A percentile compares a stretch with the other conserved stretches of the same genome.
Evolutionary conservation across 2,113 vertebrate genomes (phyloP).

Genomic region (Podiceps cristatus): DNA sequence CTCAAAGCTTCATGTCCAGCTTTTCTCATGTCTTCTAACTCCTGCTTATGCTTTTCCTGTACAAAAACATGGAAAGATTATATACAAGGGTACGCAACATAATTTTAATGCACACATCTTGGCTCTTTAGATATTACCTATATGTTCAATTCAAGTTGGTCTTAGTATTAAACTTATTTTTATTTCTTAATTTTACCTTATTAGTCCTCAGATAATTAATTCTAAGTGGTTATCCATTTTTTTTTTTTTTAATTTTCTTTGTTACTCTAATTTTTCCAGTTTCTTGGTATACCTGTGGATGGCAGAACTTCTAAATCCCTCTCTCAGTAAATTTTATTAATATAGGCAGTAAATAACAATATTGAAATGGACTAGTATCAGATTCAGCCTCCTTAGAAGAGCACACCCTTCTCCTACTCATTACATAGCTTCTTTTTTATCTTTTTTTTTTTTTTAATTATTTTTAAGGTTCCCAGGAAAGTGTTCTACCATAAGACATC

Average conservation of each 20-base stretch:
- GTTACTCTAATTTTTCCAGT: neutral
- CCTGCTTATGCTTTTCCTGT: constrained; percentile 82
- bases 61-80: neutral
- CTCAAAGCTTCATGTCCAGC: constrained; percentile 82
- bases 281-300: neutral
- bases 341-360: neutral
- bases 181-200: neutral
- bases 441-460: neutral
- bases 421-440: neutral
- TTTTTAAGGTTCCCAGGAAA: neutral
- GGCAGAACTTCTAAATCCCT: neutral
- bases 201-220: neutral
- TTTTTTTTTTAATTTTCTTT: neutral
- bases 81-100: neutral
- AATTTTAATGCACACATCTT: neutral
- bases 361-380: neutral
- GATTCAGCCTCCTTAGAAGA: neutral
- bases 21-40: constrained; percentile 82
- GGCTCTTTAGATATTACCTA: neutral
- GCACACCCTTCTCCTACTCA: neutral
- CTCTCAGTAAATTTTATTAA: neutral
- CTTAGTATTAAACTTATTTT: neutral
- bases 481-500: neutral
- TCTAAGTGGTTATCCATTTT: neutral
- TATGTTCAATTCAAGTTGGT: neutral